Conservation (phyloP, 2,888 invertebrate genomes). For the Eutolmus rufibarbis region DNA sequence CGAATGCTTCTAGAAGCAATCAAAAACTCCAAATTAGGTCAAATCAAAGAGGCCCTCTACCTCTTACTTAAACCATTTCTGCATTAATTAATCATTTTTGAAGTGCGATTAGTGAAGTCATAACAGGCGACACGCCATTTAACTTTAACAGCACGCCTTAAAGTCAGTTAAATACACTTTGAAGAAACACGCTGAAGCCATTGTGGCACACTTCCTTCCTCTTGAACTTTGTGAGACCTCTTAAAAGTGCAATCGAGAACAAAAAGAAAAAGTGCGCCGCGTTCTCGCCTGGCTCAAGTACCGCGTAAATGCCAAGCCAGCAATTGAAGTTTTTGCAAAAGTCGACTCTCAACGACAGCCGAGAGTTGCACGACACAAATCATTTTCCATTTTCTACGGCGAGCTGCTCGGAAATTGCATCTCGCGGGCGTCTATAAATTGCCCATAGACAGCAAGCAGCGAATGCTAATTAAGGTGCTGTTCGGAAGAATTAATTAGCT, state of each 20-base stretch:
- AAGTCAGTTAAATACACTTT: not conserved
- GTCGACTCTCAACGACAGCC: not conserved
- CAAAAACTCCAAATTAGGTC: not conserved
- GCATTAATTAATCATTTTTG: not conserved
- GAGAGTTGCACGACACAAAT: not conserved
- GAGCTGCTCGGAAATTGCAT: not conserved
- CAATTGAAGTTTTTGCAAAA: not conserved
- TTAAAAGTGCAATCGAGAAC: not conserved
- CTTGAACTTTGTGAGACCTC: not conserved
- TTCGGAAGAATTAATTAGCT: not conserved
- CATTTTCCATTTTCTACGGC: not conserved
- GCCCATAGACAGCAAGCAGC: not conserved
- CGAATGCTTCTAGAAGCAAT: not conserved
- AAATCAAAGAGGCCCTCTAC: not conserved
- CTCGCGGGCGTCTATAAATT: not conserved
- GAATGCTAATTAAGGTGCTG: not conserved
- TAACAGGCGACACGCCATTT: not conserved
- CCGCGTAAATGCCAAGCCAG: not conserved
- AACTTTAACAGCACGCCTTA: not conserved
- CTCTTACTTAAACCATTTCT: not conserved
- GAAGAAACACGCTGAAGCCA: not conserved
- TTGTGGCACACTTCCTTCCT: not conserved
- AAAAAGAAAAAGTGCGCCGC: not conserved
- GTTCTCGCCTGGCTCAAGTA: not conserved
- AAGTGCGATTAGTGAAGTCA: not conserved